Percentiles rank a stretch among this genome's conserved stretches.
Conservation (phyloP, 92 coral and sea anemone genomes). For the Paragorgia papillata region DNA sequence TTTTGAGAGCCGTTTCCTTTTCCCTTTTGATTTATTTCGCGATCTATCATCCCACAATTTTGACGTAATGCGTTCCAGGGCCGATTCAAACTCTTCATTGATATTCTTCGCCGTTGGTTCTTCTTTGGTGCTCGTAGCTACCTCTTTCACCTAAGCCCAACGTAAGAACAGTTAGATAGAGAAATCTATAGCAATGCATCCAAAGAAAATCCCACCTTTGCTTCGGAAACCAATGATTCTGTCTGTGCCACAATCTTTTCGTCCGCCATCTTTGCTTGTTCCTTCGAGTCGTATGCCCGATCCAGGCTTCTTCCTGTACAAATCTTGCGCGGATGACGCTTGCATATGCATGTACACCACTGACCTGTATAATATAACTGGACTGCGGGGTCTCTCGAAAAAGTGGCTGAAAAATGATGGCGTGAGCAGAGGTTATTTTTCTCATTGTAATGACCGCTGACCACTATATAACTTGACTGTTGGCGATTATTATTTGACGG, state of each 20-base stretch:
- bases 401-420: too few species aligned
- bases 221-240: conserved; percentile 2
- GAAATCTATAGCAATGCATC: not conserved
- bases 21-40: conserved; percentile 48
- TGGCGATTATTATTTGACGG: too few species aligned
- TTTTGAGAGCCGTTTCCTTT: conserved; percentile 71
- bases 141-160: not conserved
- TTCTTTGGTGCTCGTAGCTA: not conserved
- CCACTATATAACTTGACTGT: too few species aligned
- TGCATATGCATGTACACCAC: too few species aligned
- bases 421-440: too few species aligned
- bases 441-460: too few species aligned
- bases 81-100: conserved; percentile 17
- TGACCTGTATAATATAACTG: too few species aligned
- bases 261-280: conserved; percentile 39
- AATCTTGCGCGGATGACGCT: too few species aligned
- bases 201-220: not conserved
- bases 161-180: not conserved
- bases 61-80: conserved; percentile 17
- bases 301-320: not conserved
- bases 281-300: not conserved
- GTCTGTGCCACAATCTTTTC: conserved; percentile 9
- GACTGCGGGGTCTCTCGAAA: too few species aligned
- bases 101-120: not conserved
- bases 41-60: conserved; percentile 36